Base-by-base conservation (phyloP, 92 coral and sea anemone genomes). In the Zoanthus sansibaricus region DNA sequence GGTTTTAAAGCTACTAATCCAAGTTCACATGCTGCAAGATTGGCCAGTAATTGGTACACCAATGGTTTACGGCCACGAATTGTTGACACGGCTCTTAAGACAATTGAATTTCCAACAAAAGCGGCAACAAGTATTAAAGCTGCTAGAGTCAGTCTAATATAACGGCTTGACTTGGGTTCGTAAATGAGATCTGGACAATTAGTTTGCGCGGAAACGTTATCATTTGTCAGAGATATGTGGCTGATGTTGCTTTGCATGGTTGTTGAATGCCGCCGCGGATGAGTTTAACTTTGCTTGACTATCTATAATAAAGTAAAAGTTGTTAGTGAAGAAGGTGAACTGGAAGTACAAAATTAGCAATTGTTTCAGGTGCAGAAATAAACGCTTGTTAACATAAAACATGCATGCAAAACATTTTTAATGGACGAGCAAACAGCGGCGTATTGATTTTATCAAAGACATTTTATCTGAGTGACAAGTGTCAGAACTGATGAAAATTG, bases 11-110 rank as follows among this genome's bases (percentile, higher is more conserved):
- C 25, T 33, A 61, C 55, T 9, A 20, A n/a, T n/a, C 84, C 84
- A 18, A 79, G 73, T 18, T 79, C 84, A 2, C 58, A 31, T 0
- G 17, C 73, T 4, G 84, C 84, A 4, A 79, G 25, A 42, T 79
- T 79, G 44, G 72, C 84, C 12, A 78, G 55, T 31, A 78, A 45
- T 15, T 8, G 13, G 51, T 78, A 78, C 10, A 56, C 44, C 20
- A 78, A 61, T 16, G 83, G 33, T n/a, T 37, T 78, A 3, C 71
- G 31, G 1, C 72, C 83, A 2, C 2, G 52, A 78, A 61, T 32
- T 6, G 49, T n/a, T 18, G 17, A 59, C 9, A 56, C 18, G 18
- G 83, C 83, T 33, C 72, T 54, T 56, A 78, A 25, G 31, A 78
- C 71, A 10, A 78, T 55, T 4, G 33, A 6, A 44, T 78, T 78